phyloP scores from a whole-genome alignment of 2,113 vertebrate species.

The Xenopus tropicalis region DNA sequence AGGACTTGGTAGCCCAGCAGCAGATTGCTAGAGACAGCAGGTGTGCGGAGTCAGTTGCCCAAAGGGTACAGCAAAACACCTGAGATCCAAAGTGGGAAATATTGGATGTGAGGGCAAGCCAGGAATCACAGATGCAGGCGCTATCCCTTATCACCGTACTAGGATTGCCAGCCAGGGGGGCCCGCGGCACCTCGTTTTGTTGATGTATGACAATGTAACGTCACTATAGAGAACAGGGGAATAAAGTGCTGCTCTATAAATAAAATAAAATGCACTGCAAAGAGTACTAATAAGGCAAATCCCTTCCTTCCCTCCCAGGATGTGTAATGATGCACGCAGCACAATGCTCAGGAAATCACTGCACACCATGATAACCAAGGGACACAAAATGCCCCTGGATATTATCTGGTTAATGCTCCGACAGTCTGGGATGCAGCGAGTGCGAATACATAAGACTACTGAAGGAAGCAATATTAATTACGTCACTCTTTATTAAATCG shows the following conservation, averaged over 20 bases:
- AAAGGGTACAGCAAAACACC: background rate
- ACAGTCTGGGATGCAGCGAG: too few species aligned
- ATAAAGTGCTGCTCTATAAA: background rate
- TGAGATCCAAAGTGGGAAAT: background rate
- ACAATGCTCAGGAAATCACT: background rate
- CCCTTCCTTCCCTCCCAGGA: background rate
- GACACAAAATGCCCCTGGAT: too few species aligned
- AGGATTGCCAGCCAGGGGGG: too few species aligned
- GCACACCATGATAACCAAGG: too few species aligned
- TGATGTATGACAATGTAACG: background rate
- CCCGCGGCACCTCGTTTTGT: background rate
- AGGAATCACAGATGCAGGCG: background rate
- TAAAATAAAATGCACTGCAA: too few species aligned
- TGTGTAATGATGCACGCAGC: background rate
- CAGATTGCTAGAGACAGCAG: conserved; percentile 4
- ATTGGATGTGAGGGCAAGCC: background rate
- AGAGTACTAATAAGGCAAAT: background rate
- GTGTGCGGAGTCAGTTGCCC: background rate
- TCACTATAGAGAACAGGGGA: background rate
- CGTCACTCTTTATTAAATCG: too few species aligned
- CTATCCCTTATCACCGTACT: too few species aligned
- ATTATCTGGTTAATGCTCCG: too few species aligned
- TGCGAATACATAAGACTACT: too few species aligned
- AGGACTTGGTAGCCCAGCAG: background rate
- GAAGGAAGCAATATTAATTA: too few species aligned